Percentiles rank a stretch among this genome's conserved stretches.
Conservation (phyloP, 30 jellyfish, hydroid and myxozoan species). For the Cassiopea xamachana region DNA sequence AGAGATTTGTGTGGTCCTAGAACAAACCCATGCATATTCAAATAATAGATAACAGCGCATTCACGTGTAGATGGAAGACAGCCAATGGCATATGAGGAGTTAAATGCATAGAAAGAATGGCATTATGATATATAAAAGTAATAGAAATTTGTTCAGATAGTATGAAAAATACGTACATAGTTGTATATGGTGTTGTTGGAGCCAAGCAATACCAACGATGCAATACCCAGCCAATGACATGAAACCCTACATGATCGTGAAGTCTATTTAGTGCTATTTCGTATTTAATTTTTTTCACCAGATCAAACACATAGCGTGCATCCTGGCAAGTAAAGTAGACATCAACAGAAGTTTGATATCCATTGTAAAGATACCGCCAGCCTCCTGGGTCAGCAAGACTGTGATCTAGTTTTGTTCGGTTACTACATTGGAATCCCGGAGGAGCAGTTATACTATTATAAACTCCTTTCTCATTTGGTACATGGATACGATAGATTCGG, state of each 20-base stretch:
- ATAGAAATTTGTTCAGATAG: too few species aligned
- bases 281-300: constrained; percentile 44
- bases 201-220: constrained; percentile 36
- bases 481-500: constrained; percentile 19
- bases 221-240: constrained; percentile 69
- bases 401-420: constrained; percentile 45
- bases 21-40: too few species aligned
- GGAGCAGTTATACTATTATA: constrained; percentile 39
- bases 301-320: constrained; percentile 22
- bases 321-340: constrained; percentile 39
- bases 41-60: too few species aligned
- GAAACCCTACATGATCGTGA: constrained; percentile 42
- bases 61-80: too few species aligned
- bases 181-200: background rate
- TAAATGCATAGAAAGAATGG: too few species aligned
- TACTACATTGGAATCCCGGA: constrained; percentile 45
- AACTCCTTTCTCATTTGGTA: constrained; percentile 20
- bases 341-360: constrained; percentile 61
- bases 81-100: too few species aligned
- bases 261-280: constrained; percentile 41
- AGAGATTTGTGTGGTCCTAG: too few species aligned
- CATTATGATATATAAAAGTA: too few species aligned
- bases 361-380: constrained; percentile 45
- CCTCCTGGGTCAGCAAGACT: constrained; percentile 63
- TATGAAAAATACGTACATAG: too few species aligned